Evolutionary conservation across 2,113 vertebrate species (phyloP).

Genomic region (Girardinichthys multiradiatus): DNA sequence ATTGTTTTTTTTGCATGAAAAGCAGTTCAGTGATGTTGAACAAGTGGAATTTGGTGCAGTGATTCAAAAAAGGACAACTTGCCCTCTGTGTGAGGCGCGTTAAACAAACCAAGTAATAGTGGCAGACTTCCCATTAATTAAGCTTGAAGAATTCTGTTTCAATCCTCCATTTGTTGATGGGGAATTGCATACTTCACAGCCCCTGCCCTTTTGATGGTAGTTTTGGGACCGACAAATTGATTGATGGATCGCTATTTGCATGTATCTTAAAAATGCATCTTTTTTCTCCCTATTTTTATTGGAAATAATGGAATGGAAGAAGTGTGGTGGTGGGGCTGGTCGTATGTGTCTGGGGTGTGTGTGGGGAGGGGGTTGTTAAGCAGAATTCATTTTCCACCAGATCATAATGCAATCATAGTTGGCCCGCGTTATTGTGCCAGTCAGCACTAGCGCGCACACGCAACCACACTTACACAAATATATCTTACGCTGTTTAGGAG

Average conservation of each 20-base stretch:
- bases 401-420: slow-evolving; percentile 74
- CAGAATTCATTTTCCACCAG: slow-evolving; percentile 74
- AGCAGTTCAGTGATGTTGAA: slow-evolving; percentile 80
- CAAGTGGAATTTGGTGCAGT: slow-evolving; percentile 78
- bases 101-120: slow-evolving; percentile 84
- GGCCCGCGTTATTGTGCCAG: slow-evolving; percentile 66
- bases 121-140: slow-evolving; percentile 82
- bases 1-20: slow-evolving; percentile 79
- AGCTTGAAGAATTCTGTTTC: slow-evolving; percentile 79
- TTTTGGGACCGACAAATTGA: slow-evolving; percentile 81
- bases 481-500: slow-evolving; percentile 67
- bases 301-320: slow-evolving; percentile 71
- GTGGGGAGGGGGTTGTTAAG: slow-evolving; percentile 58
- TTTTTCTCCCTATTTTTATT: slow-evolving; percentile 59
- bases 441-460: slow-evolving; percentile 52
- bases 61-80: slow-evolving; percentile 82
- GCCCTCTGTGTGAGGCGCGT: slow-evolving; percentile 79
- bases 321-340: slow-evolving; percentile 47
- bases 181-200: slow-evolving; percentile 82
- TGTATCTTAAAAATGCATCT: slow-evolving; percentile 79
- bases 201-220: slow-evolving; percentile 79
- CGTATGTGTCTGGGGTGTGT: neutral
- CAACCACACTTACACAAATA: slow-evolving; percentile 38
- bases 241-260: slow-evolving; percentile 85
- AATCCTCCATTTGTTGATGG: slow-evolving; percentile 80